Conservation (phyloP, 2,888 invertebrate genomes). For the Epinotia nisella region DNA sequence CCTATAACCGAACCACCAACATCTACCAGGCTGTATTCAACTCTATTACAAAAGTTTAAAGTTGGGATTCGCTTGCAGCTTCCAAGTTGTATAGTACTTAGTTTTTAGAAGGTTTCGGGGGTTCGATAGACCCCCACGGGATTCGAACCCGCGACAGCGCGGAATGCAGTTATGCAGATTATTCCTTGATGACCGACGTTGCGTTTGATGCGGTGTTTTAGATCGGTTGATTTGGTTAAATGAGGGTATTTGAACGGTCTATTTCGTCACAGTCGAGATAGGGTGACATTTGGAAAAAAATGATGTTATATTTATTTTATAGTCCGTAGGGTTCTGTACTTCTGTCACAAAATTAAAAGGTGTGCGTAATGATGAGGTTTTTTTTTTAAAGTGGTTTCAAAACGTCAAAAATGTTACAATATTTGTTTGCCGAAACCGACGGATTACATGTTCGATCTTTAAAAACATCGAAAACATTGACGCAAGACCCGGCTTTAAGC, state of each 20-base stretch:
- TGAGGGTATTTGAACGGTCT: conserved; percentile 33
- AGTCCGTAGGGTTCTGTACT: background rate
- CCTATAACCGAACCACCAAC: conserved; percentile 13
- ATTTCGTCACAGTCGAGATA: conserved; percentile 15
- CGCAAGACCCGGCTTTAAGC: no score
- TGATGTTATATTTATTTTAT: background rate
- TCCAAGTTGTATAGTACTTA: conserved; percentile 37
- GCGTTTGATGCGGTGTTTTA: conserved; percentile 59
- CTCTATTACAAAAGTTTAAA: background rate
- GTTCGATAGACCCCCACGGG: conserved; percentile 57
- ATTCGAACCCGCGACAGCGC: conserved; percentile 66
- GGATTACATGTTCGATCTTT: no score
- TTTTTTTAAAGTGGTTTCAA: no score
- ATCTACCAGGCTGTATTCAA: background rate
- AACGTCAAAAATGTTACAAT: no score
- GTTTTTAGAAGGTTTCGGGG: conserved; percentile 26
- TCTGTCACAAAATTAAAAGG: no score
- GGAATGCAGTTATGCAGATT: conserved; percentile 80
- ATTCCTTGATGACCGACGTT: conserved; percentile 66
- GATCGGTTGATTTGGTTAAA: conserved; percentile 44
- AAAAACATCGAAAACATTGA: no score
- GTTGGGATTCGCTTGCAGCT: rapidly evolving
- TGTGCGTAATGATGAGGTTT: no score
- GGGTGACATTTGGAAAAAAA: conserved; percentile 19
- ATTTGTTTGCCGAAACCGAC: no score